phyloP scores from a whole-genome alignment of 2,113 vertebrate species.

The Tetrax tetrax region DNA sequence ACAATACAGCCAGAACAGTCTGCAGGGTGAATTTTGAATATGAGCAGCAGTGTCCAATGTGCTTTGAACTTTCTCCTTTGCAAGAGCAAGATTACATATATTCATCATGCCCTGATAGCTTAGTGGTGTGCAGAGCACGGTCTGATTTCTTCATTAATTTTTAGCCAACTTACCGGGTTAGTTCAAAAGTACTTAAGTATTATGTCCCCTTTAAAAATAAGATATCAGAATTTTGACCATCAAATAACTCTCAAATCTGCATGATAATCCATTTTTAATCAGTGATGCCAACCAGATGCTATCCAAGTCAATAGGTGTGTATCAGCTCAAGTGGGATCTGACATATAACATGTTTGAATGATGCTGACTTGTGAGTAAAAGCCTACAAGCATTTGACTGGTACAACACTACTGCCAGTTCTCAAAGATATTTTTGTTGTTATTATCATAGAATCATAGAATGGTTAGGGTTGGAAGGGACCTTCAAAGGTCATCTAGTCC shows the following conservation, averaged over 20 bases:
- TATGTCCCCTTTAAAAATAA: neutral
- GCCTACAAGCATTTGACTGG: neutral
- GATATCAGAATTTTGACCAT: neutral
- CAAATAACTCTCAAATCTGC: neutral
- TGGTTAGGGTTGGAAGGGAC: no score
- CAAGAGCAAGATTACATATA: neutral
- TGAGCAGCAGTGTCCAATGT: neutral
- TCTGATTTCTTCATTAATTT: neutral
- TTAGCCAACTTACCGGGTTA: neutral
- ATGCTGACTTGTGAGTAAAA: neutral
- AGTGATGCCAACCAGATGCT: neutral
- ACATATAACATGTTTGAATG: neutral
- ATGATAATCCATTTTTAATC: neutral
- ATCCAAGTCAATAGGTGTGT: accelerated
- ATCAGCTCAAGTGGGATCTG: neutral
- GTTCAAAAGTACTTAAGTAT: neutral
- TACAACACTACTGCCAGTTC: neutral
- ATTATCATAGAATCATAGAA: no score
- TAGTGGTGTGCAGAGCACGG: neutral
- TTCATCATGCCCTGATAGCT: neutral
- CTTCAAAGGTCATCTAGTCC: no score
- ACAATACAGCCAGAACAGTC: neutral
- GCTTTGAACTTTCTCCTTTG: neutral
- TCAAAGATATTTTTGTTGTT: neutral
- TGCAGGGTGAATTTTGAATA: neutral